Base-by-base conservation (phyloP, 2,113 vertebrate genomes). In the Taurulus bubalis region DNA sequence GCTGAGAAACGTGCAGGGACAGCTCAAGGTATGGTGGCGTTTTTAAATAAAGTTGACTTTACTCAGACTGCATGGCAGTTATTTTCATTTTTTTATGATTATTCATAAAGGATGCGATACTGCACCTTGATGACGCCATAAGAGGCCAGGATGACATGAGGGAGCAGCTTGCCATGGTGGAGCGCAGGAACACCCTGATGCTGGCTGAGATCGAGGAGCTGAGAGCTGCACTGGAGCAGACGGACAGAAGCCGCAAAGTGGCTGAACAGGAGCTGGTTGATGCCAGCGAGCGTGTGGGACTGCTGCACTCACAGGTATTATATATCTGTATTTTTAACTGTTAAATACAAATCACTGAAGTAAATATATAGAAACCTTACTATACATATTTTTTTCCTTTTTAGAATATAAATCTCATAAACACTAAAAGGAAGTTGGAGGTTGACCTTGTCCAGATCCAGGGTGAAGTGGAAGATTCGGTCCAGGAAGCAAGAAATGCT, bases 211-310 rank as follows among this genome's bases (percentile, higher is more conserved):
- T 97, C 0, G 96, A 97, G 82, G 96, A 97, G 89, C 92, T 96
- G 64, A 92, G 96, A 91, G 88, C 85, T 77, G 95, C 96, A 0
- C 91, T 97, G 84, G 96, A 97, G 78, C 96, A 97, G 87, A 96
- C 96, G 0, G 96, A 97, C 22, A 95, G 96, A 88, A 87, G 92
- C 55, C 95, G 96, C 70, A 97, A 95, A 85, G 86, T 96, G 0
- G 97, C 97, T 4, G 97, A 98, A 88, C 97, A 97, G 89, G 97
- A 98, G 90, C 94, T 98, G 58, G 85, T 94, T 0, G 97, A 98
- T 32, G 95, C 95, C 89, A 98, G 95, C 36, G 97, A 98, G 64
- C 94, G 97, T 0, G 96, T 97, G 8, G 95, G 95, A 66, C 96
- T 98, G 20, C 95, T 98, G 3, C 97, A 98, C 36, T 96, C 93